Conservation (phyloP, 2,113 vertebrate species). For the Ailuropoda melanoleuca region DNA sequence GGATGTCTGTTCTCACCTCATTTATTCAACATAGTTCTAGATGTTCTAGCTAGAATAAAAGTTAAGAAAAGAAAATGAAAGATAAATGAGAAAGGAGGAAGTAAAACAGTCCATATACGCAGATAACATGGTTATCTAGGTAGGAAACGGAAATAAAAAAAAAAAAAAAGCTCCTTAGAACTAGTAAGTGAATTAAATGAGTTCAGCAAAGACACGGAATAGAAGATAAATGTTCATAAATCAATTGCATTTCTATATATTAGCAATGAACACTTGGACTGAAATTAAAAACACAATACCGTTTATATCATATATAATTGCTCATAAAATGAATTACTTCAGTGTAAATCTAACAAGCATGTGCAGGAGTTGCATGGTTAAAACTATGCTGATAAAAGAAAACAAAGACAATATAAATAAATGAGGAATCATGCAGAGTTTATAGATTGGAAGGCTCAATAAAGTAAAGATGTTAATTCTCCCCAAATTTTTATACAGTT, state of each 20-base stretch:
- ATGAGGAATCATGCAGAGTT: neutral
- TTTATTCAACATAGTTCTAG: neutral
- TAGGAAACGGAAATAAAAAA: neutral
- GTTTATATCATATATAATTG: neutral
- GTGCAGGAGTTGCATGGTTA: neutral
- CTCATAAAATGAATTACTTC: neutral
- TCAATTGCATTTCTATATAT: neutral
- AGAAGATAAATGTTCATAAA: neutral
- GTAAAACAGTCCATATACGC: neutral
- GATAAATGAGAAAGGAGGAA: neutral
- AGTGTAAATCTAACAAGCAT: neutral
- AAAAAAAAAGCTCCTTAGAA: neutral
- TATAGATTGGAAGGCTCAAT: neutral
- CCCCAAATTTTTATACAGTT: neutral
- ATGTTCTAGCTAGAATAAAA: neutral
- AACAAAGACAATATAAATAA: neutral
- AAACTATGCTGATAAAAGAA: neutral
- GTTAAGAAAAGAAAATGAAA: neutral
- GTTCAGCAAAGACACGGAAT: neutral
- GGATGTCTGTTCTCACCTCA: neutral
- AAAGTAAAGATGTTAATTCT: neutral
- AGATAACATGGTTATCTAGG: neutral
- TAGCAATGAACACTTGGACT: neutral
- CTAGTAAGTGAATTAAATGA: neutral
- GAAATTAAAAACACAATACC: neutral